Evolutionary conservation across 2,888 invertebrate species (phyloP).

Genomic region (Pandemis cinnamomeana): DNA sequence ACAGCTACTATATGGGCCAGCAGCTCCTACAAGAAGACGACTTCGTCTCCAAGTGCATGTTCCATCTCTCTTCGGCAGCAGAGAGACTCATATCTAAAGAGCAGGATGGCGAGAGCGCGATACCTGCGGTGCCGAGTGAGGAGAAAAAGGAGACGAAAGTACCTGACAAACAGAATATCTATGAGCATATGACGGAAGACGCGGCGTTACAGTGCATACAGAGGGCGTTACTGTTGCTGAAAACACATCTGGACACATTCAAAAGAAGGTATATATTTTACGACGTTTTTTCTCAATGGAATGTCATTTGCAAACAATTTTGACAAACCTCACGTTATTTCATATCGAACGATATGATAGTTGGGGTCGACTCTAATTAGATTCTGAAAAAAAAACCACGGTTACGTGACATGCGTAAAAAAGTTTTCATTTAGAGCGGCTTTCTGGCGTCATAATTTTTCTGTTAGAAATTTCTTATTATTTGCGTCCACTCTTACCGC

Average conservation of each 20-base stretch:
- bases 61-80: conserved; percentile 93
- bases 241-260: conserved; percentile 97
- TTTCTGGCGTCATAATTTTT: too few species aligned
- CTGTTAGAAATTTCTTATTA: too few species aligned
- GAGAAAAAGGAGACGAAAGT: conserved; percentile 62
- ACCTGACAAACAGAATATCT: conserved; percentile 75
- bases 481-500: too few species aligned
- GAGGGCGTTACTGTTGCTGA: conserved; percentile 92
- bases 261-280: conserved; percentile 85
- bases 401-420: too few species aligned
- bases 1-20: conserved; percentile 97
- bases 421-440: too few species aligned
- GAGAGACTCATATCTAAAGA: conserved; percentile 85
- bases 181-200: conserved; percentile 87
- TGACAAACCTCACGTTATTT: too few species aligned
- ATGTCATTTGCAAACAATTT: too few species aligned
- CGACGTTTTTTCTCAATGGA: too few species aligned
- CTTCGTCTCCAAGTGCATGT: conserved; percentile 97
- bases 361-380: too few species aligned
- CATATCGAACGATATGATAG: too few species aligned
- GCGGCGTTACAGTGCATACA: conserved; percentile 95
- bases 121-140: conserved; percentile 50
- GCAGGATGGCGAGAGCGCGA: conserved; percentile 59
- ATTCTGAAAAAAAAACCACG: too few species aligned
- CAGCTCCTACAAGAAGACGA: conserved; percentile 96